Evolutionary conservation across 2,797 vertebrate species (phyloP), one percentile per base, ranked within the genome.

Genomic region (Eupleurogrammus muticus): DNA sequence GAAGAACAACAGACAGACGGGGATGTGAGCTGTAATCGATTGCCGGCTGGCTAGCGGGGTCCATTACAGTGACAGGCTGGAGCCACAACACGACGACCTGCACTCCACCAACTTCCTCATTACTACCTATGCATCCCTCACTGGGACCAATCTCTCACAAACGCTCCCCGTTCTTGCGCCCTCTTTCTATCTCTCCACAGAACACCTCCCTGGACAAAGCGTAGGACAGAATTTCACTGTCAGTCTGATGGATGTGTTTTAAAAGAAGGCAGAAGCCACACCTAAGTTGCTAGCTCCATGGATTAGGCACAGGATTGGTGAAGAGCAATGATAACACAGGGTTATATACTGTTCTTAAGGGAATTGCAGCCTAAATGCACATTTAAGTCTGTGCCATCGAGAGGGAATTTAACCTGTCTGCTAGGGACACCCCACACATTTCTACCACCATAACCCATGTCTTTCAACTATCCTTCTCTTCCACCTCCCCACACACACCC

Each of bases 51-150:
- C 91, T 89, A 65, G 83, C 66, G 34, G 81, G 86, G 85, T 91
- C 89, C 81, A 85, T 92, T 92, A 92, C 76, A 77, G 82, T 89
- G 89, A 93, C 89, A 86, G 81, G 82, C 68, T 61, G 2, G 77
- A 87, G 88, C 83, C 80, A 81, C 87, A 82, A 82, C 89, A 85
- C 76, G 56, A 75, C 52, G 69, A 88, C 89, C 79, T 70, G 78
- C 80, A 73, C 84, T 85, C 81, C 77, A 68, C 81, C 81, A 64
- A 84, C 73, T 61, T 79, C 82, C 89, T 92, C 89, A 84, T 89
- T 93, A 90, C 89, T 80, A 86, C 73, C 86, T 79, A 78, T 83
- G 73, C 87, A 87, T 87, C 84, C 85, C 88, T 91, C 88, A 35
- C 77, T 73, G 83, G 82, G 89, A 84, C 86, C 86, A 79, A 84